Percentiles rank a stretch among this genome's conserved stretches.
phyloP scores from a whole-genome alignment of 2,888 invertebrate species.

The Amblyteles armatorius region DNA sequence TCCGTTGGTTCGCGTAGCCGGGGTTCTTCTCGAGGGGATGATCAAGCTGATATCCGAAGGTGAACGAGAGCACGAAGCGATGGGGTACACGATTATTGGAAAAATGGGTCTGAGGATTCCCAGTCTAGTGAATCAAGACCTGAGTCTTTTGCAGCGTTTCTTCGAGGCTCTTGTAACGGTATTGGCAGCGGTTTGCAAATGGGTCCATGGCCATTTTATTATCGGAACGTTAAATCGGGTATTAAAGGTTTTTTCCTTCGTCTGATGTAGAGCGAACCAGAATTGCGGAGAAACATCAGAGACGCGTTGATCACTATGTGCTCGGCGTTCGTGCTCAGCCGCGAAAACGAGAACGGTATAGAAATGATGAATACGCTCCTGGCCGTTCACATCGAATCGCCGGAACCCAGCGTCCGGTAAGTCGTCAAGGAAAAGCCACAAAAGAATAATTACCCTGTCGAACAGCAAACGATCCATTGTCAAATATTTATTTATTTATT shows the following conservation, averaged over 20 bases:
- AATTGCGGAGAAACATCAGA: conserved; percentile 78
- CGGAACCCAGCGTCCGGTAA: conserved; percentile 87
- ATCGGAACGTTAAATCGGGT: not conserved
- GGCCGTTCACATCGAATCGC: conserved; percentile 91
- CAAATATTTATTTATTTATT: no score
- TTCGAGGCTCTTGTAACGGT: conserved; percentile 85
- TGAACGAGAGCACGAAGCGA: conserved; percentile 87
- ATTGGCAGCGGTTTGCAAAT: conserved; percentile 41
- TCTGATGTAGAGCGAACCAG: conserved; percentile 77
- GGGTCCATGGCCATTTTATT: conserved; percentile 1
- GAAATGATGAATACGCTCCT: conserved; percentile 88
- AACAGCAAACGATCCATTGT: not conserved
- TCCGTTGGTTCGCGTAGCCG: conserved; percentile 88
- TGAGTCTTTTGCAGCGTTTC: conserved; percentile 86
- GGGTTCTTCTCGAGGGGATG: conserved; percentile 91
- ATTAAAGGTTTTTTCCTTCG: not conserved
- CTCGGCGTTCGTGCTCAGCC: conserved; percentile 80
- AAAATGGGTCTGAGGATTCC: conserved; percentile 88
- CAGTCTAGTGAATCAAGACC: conserved; percentile 89
- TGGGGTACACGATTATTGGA: conserved; percentile 92
- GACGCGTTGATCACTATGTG: conserved; percentile 81
- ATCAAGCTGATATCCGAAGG: conserved; percentile 90
- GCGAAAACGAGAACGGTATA: conserved; percentile 81
- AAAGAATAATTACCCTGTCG: not conserved
- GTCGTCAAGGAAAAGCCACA: conserved; percentile 20